Evolutionary conservation across 2,797 vertebrate genomes (phyloP), one percentile per base, ranked within the genome.

Genomic region (Neostethus bicornis): DNA sequence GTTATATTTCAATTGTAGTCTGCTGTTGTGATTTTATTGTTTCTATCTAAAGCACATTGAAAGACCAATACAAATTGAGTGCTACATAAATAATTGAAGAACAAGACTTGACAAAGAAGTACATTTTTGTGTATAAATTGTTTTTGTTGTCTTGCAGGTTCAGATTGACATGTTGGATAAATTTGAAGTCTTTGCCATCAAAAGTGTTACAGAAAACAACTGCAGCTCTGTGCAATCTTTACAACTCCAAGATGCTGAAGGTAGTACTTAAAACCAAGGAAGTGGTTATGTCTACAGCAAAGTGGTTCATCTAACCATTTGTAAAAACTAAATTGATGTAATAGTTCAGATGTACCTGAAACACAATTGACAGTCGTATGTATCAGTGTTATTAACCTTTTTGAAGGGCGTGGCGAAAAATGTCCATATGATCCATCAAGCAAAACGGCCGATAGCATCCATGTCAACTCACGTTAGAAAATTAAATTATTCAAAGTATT

Each of bases 91-190:
- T 20, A 8, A n/a, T n/a, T 31, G 32, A 21, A 21, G 17, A 20
- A 20, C 19, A 19, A 11, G 4, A 19, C 7, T 26, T 26, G n/a
- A 34, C 29, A 46, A 28, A 2, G 1, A 4, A 3, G 16, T 19
- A 17, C n/a, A n/a, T n/a, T 17, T 38, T 31, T n/a, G 4, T 38
- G 5, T 32, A 4, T 28, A 13, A 51, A 35, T 7, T 17, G 12
- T 10, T 48, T 51, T 52, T 14, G 46, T 17, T 79, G 31, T 47
- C 59, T 49, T 65, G 26, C 66, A 98, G 96, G 49, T 97, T 24
- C 84, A 85, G 48, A 77, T 98, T 51, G 87, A 92, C 17, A 51
- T 98, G 62, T 66, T 82, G 58, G 94, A 95, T 80, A 79, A 90
- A 59, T 49, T 62, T 1, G 79, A 82, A 25, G 89, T 81, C 46